Conservation (phyloP, 2,888 invertebrate genomes). For the Eremobia ochroleuca region DNA sequence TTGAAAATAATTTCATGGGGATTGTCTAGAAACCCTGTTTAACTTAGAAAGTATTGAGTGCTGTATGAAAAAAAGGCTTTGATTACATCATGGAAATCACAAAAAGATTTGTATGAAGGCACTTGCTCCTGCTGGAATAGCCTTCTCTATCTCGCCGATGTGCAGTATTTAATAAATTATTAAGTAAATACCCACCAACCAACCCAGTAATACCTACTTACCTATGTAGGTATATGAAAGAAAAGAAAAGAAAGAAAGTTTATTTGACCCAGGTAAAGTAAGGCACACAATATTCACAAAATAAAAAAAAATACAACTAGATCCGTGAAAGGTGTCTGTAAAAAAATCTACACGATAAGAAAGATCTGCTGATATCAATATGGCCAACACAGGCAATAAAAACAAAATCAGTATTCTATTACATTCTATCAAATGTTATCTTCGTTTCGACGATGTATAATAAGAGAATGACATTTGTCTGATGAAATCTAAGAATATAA, state of each 20-base stretch:
- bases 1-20: slow-evolving; percentile 7
- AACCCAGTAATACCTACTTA: neutral
- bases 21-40: neutral
- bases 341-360: neutral
- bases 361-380: neutral
- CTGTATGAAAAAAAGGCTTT: neutral
- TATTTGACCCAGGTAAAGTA: too few relatives aligned
- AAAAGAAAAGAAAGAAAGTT: too few relatives aligned
- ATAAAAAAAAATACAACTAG: too few relatives aligned
- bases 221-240: neutral
- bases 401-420: slow-evolving; percentile 6
- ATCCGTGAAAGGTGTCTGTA: neutral
- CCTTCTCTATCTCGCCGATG: neutral
- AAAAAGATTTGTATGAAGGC: neutral
- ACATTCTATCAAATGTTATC: slow-evolving; percentile 14
- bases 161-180: neutral
- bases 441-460: neutral
- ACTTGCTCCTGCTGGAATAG: neutral
- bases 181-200: neutral
- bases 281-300: too few relatives aligned
- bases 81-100: neutral
- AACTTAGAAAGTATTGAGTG: neutral
- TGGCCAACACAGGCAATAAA: neutral
- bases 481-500: neutral
- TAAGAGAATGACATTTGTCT: slow-evolving; percentile 10